Percentiles rank a stretch among this genome's conserved stretches.
These are phyloP conservation scores for Montipora foliosa DNA, from an alignment of 64 coral and sea anemone species.

Conservation along the genomic window DNA sequence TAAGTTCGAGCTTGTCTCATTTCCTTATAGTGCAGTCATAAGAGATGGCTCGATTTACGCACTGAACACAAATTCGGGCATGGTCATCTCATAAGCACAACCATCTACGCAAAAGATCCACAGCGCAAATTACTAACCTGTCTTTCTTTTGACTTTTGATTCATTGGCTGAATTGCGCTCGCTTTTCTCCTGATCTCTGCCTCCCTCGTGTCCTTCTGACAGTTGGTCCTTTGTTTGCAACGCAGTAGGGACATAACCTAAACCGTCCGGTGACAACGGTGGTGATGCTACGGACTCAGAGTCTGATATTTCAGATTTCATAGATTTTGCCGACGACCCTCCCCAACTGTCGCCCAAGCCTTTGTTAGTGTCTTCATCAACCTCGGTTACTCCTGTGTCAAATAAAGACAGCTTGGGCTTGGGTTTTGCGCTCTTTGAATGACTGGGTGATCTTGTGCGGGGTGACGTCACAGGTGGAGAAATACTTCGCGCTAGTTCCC, in stretches of 20 bases:
- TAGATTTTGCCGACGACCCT: conserved; percentile 70
- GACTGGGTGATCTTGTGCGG: conserved; percentile 56
- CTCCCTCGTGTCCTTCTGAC: neutral
- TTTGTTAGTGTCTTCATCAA: conserved; percentile 61
- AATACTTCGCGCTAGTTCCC: conserved; percentile 83
- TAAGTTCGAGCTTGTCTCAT: too few relatives aligned
- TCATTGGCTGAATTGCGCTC: conserved; percentile 67
- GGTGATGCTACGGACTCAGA: conserved; percentile 71
- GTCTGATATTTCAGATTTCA: conserved; percentile 39
- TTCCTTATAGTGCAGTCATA: too few relatives aligned
- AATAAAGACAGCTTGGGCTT: conserved; percentile 85
- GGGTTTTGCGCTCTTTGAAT: conserved; percentile 43
- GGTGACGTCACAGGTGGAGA: conserved; percentile 81
- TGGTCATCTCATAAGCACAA: too few relatives aligned
- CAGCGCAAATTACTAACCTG: conserved; percentile 15
- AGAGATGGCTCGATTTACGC: too few relatives aligned
- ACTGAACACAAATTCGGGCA: too few relatives aligned
- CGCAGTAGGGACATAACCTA: conserved; percentile 76
- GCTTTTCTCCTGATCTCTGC: conserved; percentile 40
- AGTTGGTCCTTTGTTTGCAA: conserved; percentile 34
- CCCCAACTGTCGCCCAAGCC: conserved; percentile 88
- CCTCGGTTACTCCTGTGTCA: conserved; percentile 30
- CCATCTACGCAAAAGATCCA: neutral
- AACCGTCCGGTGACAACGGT: conserved; percentile 67
- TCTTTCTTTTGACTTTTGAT: conserved; percentile 64